Conservation (phyloP, 92 coral and sea anemone species). For the Zoanthus sociatus region DNA sequence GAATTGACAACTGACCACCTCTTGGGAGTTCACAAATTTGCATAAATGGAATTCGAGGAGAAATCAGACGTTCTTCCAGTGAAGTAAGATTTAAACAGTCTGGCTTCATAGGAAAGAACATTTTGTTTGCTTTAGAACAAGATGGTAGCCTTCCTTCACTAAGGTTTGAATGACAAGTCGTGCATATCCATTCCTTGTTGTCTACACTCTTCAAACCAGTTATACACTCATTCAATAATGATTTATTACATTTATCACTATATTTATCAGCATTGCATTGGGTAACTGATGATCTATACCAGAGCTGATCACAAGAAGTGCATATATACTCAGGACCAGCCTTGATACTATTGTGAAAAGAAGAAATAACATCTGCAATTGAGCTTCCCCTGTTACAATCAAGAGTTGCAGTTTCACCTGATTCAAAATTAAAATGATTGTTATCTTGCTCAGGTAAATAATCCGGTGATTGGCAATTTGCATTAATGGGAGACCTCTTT, state of each 20-base stretch:
- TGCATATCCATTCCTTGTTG: constrained; percentile 13
- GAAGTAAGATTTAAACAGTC: constrained; percentile 9
- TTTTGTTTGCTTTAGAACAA: constrained; percentile 10
- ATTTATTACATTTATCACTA: constrained; percentile 3
- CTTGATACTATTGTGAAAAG: constrained; percentile 60
- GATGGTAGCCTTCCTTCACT: constrained; percentile 18
- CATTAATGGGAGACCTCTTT: constrained; percentile 3
- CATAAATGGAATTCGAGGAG: background rate
- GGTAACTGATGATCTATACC: constrained; percentile 63
- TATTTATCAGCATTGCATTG: constrained; percentile 54
- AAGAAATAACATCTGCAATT: constrained; percentile 34
- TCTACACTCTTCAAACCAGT: constrained; percentile 17
- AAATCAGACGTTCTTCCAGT: constrained; percentile 11
- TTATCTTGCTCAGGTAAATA: constrained; percentile 12
- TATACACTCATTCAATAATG: constrained; percentile 8
- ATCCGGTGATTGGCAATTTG: constrained; percentile 14
- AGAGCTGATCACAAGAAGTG: constrained; percentile 71
- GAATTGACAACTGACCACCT: background rate
- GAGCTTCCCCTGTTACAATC: constrained; percentile 4
- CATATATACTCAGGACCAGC: constrained; percentile 74
- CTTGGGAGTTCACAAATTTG: constrained; percentile 14
- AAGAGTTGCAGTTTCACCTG: constrained; percentile 17
- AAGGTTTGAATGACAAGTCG: constrained; percentile 17
- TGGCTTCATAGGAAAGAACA: constrained; percentile 10
- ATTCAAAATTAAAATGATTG: constrained; percentile 7